phyloP scores from a whole-genome alignment of 2,797 vertebrate species.

The Microcaecilia unicolor region DNA sequence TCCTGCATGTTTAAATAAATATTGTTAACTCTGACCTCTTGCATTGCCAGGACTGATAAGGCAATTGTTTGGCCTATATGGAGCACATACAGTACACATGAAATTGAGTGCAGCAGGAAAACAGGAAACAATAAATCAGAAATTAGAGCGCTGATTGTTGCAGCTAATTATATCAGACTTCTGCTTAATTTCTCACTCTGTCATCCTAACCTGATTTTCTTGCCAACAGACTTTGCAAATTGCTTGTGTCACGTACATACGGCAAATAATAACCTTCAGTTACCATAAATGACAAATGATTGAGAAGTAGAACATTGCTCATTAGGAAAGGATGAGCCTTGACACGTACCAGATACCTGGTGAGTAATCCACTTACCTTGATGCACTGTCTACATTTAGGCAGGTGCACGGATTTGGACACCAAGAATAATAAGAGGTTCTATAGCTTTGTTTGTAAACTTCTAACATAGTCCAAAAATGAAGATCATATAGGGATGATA shows the following conservation, averaged over 20 bases:
- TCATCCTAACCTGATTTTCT: conserved; percentile 76
- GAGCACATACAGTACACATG: conserved; percentile 66
- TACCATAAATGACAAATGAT: conserved; percentile 65
- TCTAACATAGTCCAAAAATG: too few species aligned
- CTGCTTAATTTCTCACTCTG: conserved; percentile 75
- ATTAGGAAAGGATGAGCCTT: conserved; percentile 55
- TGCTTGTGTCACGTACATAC: conserved; percentile 67
- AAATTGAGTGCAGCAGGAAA: conserved; percentile 66
- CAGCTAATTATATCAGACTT: conserved; percentile 83
- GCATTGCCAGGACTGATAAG: conserved; percentile 67
- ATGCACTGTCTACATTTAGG: conserved; percentile 42
- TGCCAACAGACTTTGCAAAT: conserved; percentile 72
- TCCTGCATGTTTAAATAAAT: conserved; percentile 83
- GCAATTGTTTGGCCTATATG: conserved; percentile 62
- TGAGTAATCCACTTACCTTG: conserved; percentile 74
- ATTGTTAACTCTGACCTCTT: conserved; percentile 71
- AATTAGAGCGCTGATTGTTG: conserved; percentile 80
- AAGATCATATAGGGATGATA: too few species aligned
- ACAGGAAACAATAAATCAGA: conserved; percentile 91
- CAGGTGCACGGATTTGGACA: conserved; percentile 56
- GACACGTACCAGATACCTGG: conserved; percentile 80
- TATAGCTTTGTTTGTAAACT: too few species aligned
- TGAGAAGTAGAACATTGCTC: conserved; percentile 55
- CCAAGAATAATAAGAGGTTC: too few species aligned
- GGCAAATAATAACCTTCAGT: conserved; percentile 66